These are phyloP conservation scores for Takifugu flavidus DNA, from an alignment of 2,113 vertebrate species.

Conservation along the genomic window DNA sequence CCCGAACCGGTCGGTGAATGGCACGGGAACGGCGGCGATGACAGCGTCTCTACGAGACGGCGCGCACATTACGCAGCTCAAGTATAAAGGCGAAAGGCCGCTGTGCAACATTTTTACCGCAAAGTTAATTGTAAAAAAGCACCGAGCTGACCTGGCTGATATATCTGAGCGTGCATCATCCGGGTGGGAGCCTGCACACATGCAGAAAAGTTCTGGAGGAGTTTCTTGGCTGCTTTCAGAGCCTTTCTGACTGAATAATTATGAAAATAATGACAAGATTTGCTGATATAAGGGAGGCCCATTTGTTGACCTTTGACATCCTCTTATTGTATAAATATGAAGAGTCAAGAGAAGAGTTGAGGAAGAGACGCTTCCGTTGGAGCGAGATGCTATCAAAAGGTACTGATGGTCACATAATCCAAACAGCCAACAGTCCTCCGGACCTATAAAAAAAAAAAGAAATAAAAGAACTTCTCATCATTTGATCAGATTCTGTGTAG, in stretches of 20 bases:
- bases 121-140: not conserved
- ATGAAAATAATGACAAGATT: no score
- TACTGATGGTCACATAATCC: constrained; percentile 21
- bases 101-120: not conserved
- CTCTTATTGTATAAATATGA: no score
- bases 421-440: constrained; percentile 22
- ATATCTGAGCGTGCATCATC: no score
- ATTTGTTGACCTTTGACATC: no score
- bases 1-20: constrained; percentile 39
- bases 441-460: constrained; percentile 38
- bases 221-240: no score
- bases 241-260: no score
- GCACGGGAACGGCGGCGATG: constrained; percentile 39
- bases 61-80: constrained; percentile 6
- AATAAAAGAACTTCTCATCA: constrained; percentile 34
- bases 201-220: no score
- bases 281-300: no score
- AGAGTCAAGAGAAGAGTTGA: not conserved
- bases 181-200: no score
- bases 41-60: constrained; percentile 27
- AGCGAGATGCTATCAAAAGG: not conserved
- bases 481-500: constrained; percentile 41
- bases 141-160: no score
- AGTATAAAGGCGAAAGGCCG: not conserved
- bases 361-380: constrained; percentile 20